Conservation (phyloP, 2,888 invertebrate genomes). For the Phengaris arion region DNA sequence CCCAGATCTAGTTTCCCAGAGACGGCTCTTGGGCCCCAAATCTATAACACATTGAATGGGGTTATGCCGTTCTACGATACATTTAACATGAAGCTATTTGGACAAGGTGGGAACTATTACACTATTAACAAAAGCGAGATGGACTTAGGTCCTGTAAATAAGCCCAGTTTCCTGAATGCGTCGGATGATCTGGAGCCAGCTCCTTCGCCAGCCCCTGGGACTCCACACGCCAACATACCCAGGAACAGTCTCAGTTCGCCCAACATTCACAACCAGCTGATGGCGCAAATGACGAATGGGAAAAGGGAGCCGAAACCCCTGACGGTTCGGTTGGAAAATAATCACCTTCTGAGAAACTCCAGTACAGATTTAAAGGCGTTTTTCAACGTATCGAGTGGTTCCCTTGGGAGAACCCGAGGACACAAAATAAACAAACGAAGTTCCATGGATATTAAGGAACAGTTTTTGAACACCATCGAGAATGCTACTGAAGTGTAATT, state of each 20-base stretch:
- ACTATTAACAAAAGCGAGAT: slow-evolving; percentile 87
- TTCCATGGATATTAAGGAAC: slow-evolving; percentile 82
- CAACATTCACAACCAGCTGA: slow-evolving; percentile 72
- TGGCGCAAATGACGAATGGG: slow-evolving; percentile 61
- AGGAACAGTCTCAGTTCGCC: slow-evolving; percentile 77
- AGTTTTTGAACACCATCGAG: slow-evolving; percentile 89
- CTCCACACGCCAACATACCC: slow-evolving; percentile 68
- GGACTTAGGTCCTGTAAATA: slow-evolving; percentile 76
- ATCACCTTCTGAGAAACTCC: slow-evolving; percentile 54
- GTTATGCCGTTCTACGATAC: slow-evolving; percentile 85
- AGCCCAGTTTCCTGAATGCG: slow-evolving; percentile 67
- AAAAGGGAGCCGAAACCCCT: slow-evolving; percentile 57
- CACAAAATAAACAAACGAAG: slow-evolving; percentile 87
- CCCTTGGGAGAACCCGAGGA: slow-evolving; percentile 72
- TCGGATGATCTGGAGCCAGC: slow-evolving; percentile 73
- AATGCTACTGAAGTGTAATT: slow-evolving; percentile 91
- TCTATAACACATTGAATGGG: slow-evolving; percentile 67
- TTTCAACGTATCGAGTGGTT: slow-evolving; percentile 59
- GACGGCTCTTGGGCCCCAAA: slow-evolving; percentile 65
- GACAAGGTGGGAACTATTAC: slow-evolving; percentile 86
- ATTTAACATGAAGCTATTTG: slow-evolving; percentile 90
- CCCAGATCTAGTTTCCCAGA: slow-evolving; percentile 85
- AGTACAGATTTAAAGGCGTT: slow-evolving; percentile 57
- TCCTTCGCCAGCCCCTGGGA: slow-evolving; percentile 75
- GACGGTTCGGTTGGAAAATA: slow-evolving; percentile 63